Percentiles rank a stretch among this genome's conserved stretches.
Conservation (phyloP, 2,113 vertebrate genomes). For the Melanerpes aurifrons region DNA sequence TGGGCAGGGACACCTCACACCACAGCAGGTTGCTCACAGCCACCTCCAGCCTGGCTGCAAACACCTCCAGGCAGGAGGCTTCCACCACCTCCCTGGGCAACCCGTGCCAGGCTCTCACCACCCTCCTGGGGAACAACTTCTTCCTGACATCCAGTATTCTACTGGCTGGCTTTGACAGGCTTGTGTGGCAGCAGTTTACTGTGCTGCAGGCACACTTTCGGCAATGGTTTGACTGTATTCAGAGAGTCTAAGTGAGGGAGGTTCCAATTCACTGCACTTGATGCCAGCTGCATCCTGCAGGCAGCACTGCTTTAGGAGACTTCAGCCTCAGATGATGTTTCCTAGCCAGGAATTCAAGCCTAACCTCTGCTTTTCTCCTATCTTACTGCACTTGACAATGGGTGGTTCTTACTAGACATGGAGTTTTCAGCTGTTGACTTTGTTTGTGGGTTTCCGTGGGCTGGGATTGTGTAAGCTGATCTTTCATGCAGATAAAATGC, state of each 20-base stretch:
- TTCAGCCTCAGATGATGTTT: background rate
- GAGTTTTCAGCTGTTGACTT: conserved; percentile 2
- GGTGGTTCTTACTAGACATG: background rate
- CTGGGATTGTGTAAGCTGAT: background rate
- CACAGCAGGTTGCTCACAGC: too few species aligned
- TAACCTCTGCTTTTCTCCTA: background rate
- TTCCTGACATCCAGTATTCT: background rate
- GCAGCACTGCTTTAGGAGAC: background rate
- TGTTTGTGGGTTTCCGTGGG: background rate
- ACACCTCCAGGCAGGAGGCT: too few species aligned
- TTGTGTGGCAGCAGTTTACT: background rate
- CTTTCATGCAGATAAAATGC: background rate
- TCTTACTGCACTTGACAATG: background rate
- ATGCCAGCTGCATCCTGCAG: background rate
- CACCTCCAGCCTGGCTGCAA: too few species aligned
- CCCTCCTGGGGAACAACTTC: too few species aligned
- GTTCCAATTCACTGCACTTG: background rate
- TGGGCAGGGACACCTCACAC: too few species aligned
- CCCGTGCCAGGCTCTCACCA: too few species aligned
- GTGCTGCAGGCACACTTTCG: background rate
- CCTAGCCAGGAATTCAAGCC: background rate
- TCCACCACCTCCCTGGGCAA: too few species aligned
- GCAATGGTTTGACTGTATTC: background rate
- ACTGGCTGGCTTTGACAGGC: background rate
- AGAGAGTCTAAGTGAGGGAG: background rate